Percentiles rank a stretch among this genome's conserved stretches.
Evolutionary conservation across 2,888 invertebrate genomes (phyloP).

Genomic region (Xestia xanthographa): DNA sequence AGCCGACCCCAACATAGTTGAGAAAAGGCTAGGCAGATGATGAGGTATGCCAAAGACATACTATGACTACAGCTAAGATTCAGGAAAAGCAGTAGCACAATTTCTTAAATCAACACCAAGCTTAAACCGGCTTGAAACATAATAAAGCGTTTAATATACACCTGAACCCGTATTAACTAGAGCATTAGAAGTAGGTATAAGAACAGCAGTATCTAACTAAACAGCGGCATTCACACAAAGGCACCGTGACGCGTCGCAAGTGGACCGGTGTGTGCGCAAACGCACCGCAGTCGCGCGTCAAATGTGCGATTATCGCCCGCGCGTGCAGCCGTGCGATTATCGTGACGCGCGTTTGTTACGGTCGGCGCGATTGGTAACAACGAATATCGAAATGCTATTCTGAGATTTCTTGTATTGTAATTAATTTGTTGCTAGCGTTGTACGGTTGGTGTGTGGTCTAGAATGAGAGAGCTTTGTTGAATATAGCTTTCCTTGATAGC

Average conservation of each 20-base stretch:
- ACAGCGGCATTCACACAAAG: slow-evolving; percentile 64
- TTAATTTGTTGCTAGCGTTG: slow-evolving; percentile 2
- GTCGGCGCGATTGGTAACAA: slow-evolving; percentile 35
- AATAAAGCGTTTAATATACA: slow-evolving; percentile 27
- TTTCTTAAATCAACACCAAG: not conserved
- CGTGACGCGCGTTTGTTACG: slow-evolving; percentile 64
- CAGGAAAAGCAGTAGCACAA: not conserved
- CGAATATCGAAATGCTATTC: slow-evolving; percentile 27
- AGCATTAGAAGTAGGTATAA: slow-evolving; percentile 73
- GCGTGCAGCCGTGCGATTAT: slow-evolving; percentile 63
- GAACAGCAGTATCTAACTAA: slow-evolving; percentile 66
- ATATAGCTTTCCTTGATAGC: not conserved
- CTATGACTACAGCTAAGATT: not conserved
- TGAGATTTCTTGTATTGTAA: slow-evolving; percentile 8
- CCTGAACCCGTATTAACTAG: slow-evolving; percentile 70
- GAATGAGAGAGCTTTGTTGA: not conserved
- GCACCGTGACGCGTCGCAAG: slow-evolving; percentile 72
- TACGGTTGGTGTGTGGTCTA: not conserved
- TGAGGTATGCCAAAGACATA: not conserved
- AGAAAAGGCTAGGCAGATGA: too few relatives aligned
- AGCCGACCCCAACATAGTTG: too few relatives aligned
- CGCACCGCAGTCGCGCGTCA: slow-evolving; percentile 72
- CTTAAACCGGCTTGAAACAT: not conserved
- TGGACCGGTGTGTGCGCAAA: slow-evolving; percentile 71
- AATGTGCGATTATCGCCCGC: slow-evolving; percentile 71